phyloP scores from a whole-genome alignment of 2,888 invertebrate genomes.

The Drosophila imparisetae region DNA sequence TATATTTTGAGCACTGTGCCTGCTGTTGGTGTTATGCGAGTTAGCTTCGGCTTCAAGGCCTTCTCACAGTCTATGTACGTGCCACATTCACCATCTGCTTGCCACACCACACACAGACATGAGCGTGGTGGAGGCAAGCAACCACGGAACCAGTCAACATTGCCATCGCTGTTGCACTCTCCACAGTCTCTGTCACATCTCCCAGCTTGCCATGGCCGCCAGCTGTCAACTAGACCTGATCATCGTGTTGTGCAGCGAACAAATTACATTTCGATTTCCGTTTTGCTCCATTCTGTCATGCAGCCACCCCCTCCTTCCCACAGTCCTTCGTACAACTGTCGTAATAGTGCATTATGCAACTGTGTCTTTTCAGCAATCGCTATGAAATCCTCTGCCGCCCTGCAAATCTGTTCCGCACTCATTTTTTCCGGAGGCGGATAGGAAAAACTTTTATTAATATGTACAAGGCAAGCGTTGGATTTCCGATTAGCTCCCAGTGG shows the following conservation, averaged over 20 bases:
- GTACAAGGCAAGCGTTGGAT: conserved; percentile 26
- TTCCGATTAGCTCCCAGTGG: conserved; percentile 35
- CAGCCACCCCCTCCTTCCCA: background rate
- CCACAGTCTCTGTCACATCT: conserved; percentile 47
- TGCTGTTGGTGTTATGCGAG: conserved; percentile 12
- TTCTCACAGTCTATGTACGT: conserved; percentile 42
- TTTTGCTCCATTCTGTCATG: conserved; percentile 31
- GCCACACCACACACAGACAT: conserved; percentile 8
- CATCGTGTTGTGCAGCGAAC: conserved; percentile 58
- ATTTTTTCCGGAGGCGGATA: conserved; percentile 23
- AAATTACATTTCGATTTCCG: conserved; percentile 77
- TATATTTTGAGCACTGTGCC: conserved; percentile 6
- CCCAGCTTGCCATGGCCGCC: conserved; percentile 52
- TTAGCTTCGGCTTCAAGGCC: conserved; percentile 34
- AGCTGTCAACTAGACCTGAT: conserved; percentile 66
- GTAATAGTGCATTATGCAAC: conserved; percentile 57
- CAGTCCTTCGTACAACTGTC: background rate
- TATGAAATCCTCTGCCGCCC: conserved; percentile 35
- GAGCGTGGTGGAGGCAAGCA: conserved; percentile 1
- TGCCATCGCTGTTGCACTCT: conserved; percentile 45
- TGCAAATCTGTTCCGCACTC: conserved; percentile 45
- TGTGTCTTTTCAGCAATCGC: conserved; percentile 44
- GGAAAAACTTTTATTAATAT: conserved; percentile 51
- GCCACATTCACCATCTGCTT: conserved; percentile 42
- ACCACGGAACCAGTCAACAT: conserved; percentile 36